Base-by-base conservation (phyloP, 2,113 vertebrate genomes). In the Nycticorax nycticorax region DNA sequence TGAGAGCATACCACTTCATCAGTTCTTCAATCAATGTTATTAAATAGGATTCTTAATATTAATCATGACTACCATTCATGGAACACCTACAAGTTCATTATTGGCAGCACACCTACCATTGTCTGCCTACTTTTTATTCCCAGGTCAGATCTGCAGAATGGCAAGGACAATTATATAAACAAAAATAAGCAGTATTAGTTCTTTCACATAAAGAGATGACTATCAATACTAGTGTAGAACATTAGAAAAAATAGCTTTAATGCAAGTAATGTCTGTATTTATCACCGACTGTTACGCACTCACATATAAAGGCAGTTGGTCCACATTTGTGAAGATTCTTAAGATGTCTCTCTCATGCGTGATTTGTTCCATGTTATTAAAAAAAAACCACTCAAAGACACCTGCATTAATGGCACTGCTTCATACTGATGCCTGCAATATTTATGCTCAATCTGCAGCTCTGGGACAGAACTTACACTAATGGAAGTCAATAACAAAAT, bases 401-500 rank as follows among this genome's bases (percentile, higher is more conserved):
- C 96, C 76, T 92, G 86, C 95, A 92, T 96, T 95, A 95, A 92
- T 45, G 77, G 94, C 71, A 87, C 57, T 45, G 10, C 77, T 93
- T 93, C 89, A 55, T 68, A 85, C 73, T 88, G 88, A 73, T 78
- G 86, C 57, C 72, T 91, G 88, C 87, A 95, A 92, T 87, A 95
- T 94, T 96, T 93, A 95, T 89, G 73, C 62, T 89, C 86, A 60
- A 72, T 89, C 73, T 93, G 92, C 76, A 93, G 57, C 92, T 78
- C 76, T 91, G 89, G 88, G 84, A 72, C 92, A 69, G 62, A 89
- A 85, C 11, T 78, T 67, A 55, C 35, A 37, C 87, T 94, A 94
- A 92, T 96, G 92, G 94, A 94, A 97, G 96, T 92, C 94, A 95
- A 56, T 93, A 95, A 88, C 41, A 73, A 91, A 95, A 78, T 82